Evolutionary conservation across 2,888 invertebrate species (phyloP).

Genomic region (Brenthis hecate): DNA sequence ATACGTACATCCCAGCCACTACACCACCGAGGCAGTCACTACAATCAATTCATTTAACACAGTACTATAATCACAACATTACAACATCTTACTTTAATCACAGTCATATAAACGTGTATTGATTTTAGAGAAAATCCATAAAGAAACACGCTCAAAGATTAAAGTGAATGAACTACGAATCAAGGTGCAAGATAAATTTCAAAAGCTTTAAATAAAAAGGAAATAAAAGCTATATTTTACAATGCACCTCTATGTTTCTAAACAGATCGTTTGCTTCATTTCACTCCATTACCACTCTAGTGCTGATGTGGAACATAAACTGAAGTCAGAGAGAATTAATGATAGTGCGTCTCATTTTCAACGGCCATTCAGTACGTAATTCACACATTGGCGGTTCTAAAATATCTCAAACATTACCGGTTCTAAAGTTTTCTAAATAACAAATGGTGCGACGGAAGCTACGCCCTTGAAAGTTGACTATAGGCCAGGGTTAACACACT

Average conservation of each 20-base stretch:
- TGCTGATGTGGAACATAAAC: constrained; percentile 58
- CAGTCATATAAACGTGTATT: too few relatives aligned
- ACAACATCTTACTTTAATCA: too few relatives aligned
- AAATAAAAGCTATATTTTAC: not conserved
- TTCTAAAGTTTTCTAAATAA: constrained; percentile 69
- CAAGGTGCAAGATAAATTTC: not conserved
- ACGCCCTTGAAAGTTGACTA: constrained; percentile 32
- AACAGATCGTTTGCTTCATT: constrained; percentile 50
- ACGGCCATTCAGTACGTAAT: constrained; percentile 50
- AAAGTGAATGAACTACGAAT: not conserved
- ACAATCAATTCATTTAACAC: too few relatives aligned
- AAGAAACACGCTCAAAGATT: too few relatives aligned
- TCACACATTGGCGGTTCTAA: constrained; percentile 63
- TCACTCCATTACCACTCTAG: constrained; percentile 66
- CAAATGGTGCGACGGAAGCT: constrained; percentile 50
- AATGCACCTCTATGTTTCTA: not conserved
- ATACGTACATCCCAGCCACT: too few relatives aligned
- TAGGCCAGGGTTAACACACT: constrained; percentile 2
- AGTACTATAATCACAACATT: too few relatives aligned
- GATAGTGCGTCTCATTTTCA: constrained; percentile 54
- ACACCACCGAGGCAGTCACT: too few relatives aligned
- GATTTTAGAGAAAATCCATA: too few relatives aligned
- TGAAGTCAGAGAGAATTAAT: constrained; percentile 62
- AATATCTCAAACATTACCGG: constrained; percentile 63
- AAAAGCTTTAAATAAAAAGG: not conserved